Evolutionary conservation across 2,113 vertebrate species (phyloP).

Genomic region (Amazona guildingii): DNA sequence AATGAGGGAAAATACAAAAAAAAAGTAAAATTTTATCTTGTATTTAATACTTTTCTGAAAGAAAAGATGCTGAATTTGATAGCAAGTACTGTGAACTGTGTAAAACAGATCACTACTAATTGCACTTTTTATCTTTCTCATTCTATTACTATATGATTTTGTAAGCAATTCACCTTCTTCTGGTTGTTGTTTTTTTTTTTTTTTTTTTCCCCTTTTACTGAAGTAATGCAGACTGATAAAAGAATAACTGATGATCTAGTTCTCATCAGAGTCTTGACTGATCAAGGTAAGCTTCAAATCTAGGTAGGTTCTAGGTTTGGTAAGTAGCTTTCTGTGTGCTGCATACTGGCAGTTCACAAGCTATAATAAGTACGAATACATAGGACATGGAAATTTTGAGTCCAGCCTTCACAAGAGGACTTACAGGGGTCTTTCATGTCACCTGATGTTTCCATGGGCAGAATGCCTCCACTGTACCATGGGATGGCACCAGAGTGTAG

Average conservation of each 20-base stretch:
- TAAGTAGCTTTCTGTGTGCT: not conserved
- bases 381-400: not conserved
- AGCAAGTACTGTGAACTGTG: not conserved
- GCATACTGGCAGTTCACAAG: not conserved
- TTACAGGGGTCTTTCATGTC: not conserved
- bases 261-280: not conserved
- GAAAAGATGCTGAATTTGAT: not conserved
- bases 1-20: no score
- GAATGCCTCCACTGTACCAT: not conserved
- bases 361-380: not conserved
- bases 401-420: not conserved
- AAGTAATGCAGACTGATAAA: not conserved
- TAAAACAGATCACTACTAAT: not conserved
- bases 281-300: not conserved
- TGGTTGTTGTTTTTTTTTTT: fast-evolving
- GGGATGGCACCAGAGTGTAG: not conserved
- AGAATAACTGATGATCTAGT: not conserved
- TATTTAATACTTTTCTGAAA: not conserved
- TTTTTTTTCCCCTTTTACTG: not conserved
- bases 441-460: not conserved
- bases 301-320: not conserved
- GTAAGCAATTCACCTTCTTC: not conserved
- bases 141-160: not conserved
- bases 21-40: not conserved
- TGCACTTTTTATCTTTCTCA: not conserved